Evolutionary conservation across 2,888 invertebrate species (phyloP), one percentile per base, ranked within the genome.

Genomic region (Bruchidius siliquastri): DNA sequence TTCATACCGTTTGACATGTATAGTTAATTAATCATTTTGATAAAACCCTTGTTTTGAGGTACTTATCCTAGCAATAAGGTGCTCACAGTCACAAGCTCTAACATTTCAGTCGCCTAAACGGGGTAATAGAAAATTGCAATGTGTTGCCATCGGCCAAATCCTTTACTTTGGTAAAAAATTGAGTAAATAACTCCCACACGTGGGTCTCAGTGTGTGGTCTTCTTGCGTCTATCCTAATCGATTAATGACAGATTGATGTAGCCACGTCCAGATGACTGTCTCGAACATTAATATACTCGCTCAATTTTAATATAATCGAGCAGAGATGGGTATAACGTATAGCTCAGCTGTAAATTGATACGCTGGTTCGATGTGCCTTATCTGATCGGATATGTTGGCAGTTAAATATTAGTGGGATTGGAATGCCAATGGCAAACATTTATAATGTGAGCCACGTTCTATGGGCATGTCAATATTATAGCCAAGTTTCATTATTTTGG

Each of bases 181-280:
- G 26, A 26, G n/a, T 8, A 26, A 26, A 26, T 26, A 26, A 8
- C 26, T n/a, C n/a, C n/a, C n/a, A 26, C 8, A 4, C 26, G 26
- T 26, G 8, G 2, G 26, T 26, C 49, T 73, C 74, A 20, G 74
- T 79, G 80, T 79, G 80, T 79, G 80, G 79, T 78, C 79, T 71
- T 69, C 73, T 71, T 76, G 74, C 72, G 74, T 18, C 49, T 49
- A 13, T 4, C 72, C 75, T 78, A 80, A 80, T 80, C 80, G 76
- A 80, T 80, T 80, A 78, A 80, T 79, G 80, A 80, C 79, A 79
- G 76, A 76, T 78, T 75, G 78, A 79, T 79, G 80, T 76, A 74
- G 67, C 67, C 74, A 75, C 76, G 77, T 77, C 77, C 71, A 75
- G 77, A 77, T 77, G 73, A 71, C 74, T 74, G 76, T 75, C 74